Evolutionary conservation across 2,113 vertebrate species (phyloP), one percentile per base, ranked within the genome.

Genomic region (Erpornis zantholeuca): DNA sequence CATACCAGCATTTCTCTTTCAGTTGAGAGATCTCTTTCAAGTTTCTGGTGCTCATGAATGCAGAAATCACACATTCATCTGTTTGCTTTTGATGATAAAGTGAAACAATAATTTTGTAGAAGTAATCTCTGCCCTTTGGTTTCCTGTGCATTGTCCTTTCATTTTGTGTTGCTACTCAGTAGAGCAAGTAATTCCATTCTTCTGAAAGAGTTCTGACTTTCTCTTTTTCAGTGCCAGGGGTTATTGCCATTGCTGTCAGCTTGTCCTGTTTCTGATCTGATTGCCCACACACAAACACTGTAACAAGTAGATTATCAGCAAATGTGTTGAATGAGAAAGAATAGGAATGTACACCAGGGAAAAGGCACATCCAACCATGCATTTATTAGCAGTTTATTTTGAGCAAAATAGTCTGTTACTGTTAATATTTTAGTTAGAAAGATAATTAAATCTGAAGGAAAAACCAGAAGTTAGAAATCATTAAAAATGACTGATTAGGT

Each of bases 311-410:
- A 1, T 0, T 49, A 54, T 44, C 20, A 78, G 23, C 19, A 68
- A 60, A 75, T 24, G 20, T 40, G 36, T 90, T 81, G 71, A 73
- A 59, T 88, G 33, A 65, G 35, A 44, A 82, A 59, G 28, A 72
- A 54, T 11, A 50, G 42, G 29, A 47, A 79, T 21, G 8, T 80
- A 60, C 73, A 52, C 35, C 38, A 75, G 53, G 57, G 54, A 86
- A 56, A 82, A 82, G 29, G 45, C 50, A 70, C 19, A 50, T 64
- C 76, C 75, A 60, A 90, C 59, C 56, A 25, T 12, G 25, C 42
- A 53, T 82, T 95, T 50, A 44, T 93, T 93, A 80, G 53, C 9
- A 28, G 66, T 64, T 85, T 81, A 38, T 93, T 82, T 70, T 91
- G 23, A 75, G 82, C 40, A 65, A 84, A 84, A 61, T 49, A 47